Evolutionary conservation across 64 coral and sea anemone species (phyloP).

Genomic region (Dendronephthya gigantea): DNA sequence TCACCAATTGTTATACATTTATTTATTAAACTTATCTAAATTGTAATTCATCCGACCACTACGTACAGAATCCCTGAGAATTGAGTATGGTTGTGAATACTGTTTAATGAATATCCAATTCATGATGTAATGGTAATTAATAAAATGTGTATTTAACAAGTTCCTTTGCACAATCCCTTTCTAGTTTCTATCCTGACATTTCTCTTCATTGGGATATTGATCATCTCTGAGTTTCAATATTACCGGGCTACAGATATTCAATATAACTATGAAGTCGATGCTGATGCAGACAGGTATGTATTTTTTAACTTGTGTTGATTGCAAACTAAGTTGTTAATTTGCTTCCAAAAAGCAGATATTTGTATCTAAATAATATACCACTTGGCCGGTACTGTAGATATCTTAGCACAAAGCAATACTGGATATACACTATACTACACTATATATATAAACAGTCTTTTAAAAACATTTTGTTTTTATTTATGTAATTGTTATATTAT

Average conservation of each 20-base stretch:
- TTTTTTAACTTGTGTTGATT: not conserved
- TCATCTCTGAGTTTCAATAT: conserved; percentile 91
- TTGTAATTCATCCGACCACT: too few species aligned
- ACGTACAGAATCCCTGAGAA: not conserved
- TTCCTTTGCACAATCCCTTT: not conserved
- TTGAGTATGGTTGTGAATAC: too few species aligned
- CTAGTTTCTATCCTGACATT: conserved; percentile 79
- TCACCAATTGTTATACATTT: too few species aligned
- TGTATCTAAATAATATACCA: too few species aligned
- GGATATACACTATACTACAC: not conserved
- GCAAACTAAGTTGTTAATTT: not conserved
- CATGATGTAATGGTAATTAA: too few species aligned
- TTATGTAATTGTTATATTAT: too few species aligned
- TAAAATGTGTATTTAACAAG: not conserved
- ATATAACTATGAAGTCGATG: conserved; percentile 94
- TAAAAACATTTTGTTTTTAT: too few species aligned
- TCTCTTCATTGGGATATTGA: conserved; percentile 66
- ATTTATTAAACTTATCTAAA: too few species aligned
- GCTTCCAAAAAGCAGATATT: too few species aligned
- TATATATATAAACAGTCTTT: not conserved
- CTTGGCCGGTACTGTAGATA: too few species aligned
- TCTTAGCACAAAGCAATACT: too few species aligned
- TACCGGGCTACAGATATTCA: conserved; percentile 82
- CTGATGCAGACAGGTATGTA: conserved; percentile 71
- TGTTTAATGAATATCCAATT: too few species aligned